Evolutionary conservation across 2,113 vertebrate species (phyloP).

Genomic region (Chrysochloris asiatica): DNA sequence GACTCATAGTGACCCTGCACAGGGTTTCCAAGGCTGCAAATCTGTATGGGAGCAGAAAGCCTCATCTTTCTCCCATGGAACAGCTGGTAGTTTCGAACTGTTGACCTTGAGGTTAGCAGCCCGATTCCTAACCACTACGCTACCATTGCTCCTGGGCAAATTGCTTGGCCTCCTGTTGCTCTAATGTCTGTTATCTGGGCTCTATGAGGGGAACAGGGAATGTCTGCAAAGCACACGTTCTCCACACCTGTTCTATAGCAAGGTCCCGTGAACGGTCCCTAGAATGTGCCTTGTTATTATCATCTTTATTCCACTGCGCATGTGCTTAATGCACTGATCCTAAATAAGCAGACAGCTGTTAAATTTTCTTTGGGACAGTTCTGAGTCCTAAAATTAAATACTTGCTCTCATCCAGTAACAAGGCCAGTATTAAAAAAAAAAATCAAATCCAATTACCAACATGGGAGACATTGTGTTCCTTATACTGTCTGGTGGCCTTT

Average conservation of each 20-base stretch:
- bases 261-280: background rate
- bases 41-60: no score
- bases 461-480: background rate
- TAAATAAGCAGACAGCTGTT: background rate
- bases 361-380: background rate
- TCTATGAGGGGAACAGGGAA: rapidly evolving
- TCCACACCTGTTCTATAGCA: rapidly evolving
- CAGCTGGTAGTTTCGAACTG: no score
- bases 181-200: background rate
- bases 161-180: background rate
- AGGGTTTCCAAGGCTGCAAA: no score
- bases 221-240: rapidly evolving
- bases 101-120: no score
- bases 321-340: background rate
- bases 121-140: no score
- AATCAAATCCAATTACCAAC: background rate
- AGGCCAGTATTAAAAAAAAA: background rate
- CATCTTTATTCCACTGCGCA: background rate
- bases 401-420: background rate
- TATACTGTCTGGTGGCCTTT: background rate
- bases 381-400: background rate
- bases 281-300: rapidly evolving
- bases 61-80: no score
- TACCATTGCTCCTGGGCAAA: no score
- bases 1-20: no score